Base-by-base conservation (phyloP, 2,888 invertebrate species). In the Poecilobothrus nobilitatus region DNA sequence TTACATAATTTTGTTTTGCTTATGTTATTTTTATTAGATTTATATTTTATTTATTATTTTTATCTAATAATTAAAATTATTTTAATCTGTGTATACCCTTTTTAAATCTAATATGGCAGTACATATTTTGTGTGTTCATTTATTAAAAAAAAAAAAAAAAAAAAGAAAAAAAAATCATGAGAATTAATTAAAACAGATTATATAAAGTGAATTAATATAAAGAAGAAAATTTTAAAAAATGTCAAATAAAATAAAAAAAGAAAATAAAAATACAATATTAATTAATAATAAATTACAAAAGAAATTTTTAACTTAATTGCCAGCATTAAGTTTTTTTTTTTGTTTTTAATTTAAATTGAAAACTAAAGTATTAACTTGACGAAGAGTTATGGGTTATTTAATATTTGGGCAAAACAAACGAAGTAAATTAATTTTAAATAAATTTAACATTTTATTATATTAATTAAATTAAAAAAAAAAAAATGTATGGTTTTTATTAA, bases 81-180 rank as follows among this genome's bases (percentile, higher is more conserved):
- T 53, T 15, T 18, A 12, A 15, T 18, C 18, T 18, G 53, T 53
- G 15, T 53, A 53, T 53, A 53, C 53, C 53, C 53, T 18, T n/a
- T 53, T 53, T 53, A 53, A 53, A 53, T 53, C 53, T 53, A 53
- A 53, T 53, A 53, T 53, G 53, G 53, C 53, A 53, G 53, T 53
- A 53, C 53, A 53, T 53, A 12, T 12, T 53, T 53, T 53, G 15
- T 53, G 15, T 53, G 15, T 53, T 53, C 1, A 18, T 53, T 53
- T 53, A 53, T 53, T 53, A 18, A 53, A 53, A 53, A 53, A 53
- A 9, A 6, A 41, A 12, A 41, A 12, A 41, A 41, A n/a, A n/a
- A n/a, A 18, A 53, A 53, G 18, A 53, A 53, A 9, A 6, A 41
- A 12, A 41, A 12, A 41, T 8, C 6, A 41, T 41, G 2, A 5